Base-by-base conservation (phyloP, 1,140 invertebrate species). In the Portunus trituberculatus region DNA sequence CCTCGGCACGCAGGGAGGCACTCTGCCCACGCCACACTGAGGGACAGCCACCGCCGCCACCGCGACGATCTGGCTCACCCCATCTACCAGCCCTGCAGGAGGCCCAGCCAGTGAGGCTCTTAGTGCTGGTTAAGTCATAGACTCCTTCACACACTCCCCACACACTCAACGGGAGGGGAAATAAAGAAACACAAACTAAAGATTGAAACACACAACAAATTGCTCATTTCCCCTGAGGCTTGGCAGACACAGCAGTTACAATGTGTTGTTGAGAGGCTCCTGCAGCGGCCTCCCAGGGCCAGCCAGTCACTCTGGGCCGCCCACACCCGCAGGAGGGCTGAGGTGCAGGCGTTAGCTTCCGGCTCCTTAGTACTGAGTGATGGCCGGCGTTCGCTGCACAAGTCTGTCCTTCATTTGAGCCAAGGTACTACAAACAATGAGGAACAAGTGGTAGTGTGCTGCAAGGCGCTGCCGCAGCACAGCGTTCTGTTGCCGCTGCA, bases 221-320 rank as follows among this genome's bases (percentile, higher is more conserved):
- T 25, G 16, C 67, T 76, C 67, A n/a, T n/a, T n/a, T 76, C 67
- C 67, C 67, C 67, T 76, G 67, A 76, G 67, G 67, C 67, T 76
- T 76, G 67, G 67, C 67, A 76, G 67, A 76, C 67, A 76, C 67
- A 76, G 67, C 67, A n/a, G 67, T 20, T 76, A n/a, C 67, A 76
- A 16, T 76, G 67, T 25, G 67, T 76, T 76, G 67, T 76, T 59
- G 67, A 20, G 67, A 76, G 67, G 67, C 67, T 76, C 67, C 67
- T 76, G 67, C 67, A n/a, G 67, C 67, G 12, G 20, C 67, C 67
- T 76, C 67, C 67, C n/a, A 7, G 67, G 67, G 20, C 67, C n/a
- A 20, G 67, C 67, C 67, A 76, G 20, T n/a, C 67, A 76, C 67
- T 2, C 67, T 0, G 6, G 67, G n/a, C 67, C 25, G 8, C 20